Conservation (phyloP, 1,140 invertebrate species). For the Nixonia krombeini region DNA sequence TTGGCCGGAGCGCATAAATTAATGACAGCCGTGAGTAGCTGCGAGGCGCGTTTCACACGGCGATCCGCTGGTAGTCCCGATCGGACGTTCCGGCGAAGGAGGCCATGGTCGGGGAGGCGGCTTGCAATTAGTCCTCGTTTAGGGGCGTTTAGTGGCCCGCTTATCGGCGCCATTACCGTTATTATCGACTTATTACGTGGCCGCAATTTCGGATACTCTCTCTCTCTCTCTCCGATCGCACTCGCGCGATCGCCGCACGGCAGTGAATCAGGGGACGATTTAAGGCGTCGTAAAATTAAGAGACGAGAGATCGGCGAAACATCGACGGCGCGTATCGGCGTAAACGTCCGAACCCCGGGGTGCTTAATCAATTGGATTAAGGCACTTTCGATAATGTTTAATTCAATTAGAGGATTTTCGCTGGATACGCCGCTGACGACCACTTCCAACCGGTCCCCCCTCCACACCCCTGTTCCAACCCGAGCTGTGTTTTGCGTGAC, state of each 20-base stretch:
- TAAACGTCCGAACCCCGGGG: not conserved
- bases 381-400: not conserved
- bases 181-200: constrained; percentile 71
- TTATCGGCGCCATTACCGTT: constrained; percentile 68
- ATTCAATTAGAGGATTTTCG: no score
- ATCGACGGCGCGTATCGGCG: not conserved
- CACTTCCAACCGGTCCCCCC: no score
- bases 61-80: no score
- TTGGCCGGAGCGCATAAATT: constrained; percentile 55
- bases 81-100: no score
- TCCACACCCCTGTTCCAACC: no score
- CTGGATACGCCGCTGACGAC: no score
- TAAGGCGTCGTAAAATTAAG: constrained; percentile 44
- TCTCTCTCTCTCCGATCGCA: constrained; percentile 32
- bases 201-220: no score
- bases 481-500: no score
- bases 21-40: constrained; percentile 53
- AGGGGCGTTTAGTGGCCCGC: constrained; percentile 64
- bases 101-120: constrained; percentile 28
- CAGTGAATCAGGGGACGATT: constrained; percentile 45
- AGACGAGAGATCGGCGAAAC: constrained; percentile 25
- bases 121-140: constrained; percentile 69
- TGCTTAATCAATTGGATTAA: not conserved
- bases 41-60: constrained; percentile 17
- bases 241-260: constrained; percentile 34